phyloP scores from a whole-genome alignment of 2,888 invertebrate species.

The Sarcophaga carnaria region DNA sequence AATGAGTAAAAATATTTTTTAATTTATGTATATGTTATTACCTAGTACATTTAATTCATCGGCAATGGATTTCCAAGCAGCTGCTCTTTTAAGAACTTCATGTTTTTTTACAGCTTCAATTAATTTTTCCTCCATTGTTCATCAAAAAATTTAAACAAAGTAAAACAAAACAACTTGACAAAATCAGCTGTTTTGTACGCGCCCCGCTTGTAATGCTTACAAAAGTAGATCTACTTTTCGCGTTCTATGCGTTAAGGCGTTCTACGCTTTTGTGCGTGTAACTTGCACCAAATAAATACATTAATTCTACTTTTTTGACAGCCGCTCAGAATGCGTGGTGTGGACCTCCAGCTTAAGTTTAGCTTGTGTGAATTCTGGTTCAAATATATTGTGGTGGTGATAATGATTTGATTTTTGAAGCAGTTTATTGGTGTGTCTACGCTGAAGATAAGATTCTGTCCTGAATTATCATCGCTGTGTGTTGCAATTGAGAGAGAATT shows the following conservation, averaged over 20 bases:
- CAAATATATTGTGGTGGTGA: too few species aligned
- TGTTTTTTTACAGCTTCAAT: too few species aligned
- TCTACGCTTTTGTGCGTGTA: too few species aligned
- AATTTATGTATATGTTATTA: neutral
- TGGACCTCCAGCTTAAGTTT: too few species aligned
- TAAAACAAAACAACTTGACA: neutral
- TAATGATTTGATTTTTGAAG: too few species aligned
- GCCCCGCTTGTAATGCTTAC: neutral
- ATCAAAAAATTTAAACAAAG: neutral
- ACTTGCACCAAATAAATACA: too few species aligned
- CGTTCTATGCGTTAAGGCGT: neutral
- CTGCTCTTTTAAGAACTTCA: too few species aligned
- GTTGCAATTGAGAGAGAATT: neutral
- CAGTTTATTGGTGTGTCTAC: neutral
- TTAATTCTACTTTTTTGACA: too few species aligned
- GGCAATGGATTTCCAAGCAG: too few species aligned
- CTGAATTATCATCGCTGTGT: conserved; percentile 30
- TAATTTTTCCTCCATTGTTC: neutral
- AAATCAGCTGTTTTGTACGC: neutral
- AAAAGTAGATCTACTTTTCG: neutral
- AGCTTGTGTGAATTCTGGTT: too few species aligned
- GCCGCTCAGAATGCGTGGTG: too few species aligned
- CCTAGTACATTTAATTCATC: too few species aligned
- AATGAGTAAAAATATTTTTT: neutral
- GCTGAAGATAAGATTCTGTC: conserved; percentile 4